Base-by-base conservation (phyloP, 2,888 invertebrate species). In the Campaea margaritaria region DNA sequence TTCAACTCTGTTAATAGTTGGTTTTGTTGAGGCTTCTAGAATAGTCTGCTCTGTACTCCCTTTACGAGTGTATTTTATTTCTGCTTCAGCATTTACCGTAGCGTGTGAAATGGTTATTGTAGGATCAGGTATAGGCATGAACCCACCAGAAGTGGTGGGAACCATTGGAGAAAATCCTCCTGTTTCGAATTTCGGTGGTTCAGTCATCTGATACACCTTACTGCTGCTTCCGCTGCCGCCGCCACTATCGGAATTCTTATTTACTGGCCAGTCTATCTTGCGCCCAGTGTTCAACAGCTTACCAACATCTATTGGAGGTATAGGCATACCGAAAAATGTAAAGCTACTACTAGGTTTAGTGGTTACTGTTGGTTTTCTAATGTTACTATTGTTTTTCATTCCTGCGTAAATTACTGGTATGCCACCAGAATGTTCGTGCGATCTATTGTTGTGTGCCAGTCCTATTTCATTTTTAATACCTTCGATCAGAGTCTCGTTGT, bases 321-420 rank as follows among this genome's bases (percentile, higher is more conserved):
- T 79, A 0, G 97, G 97, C 78, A 97, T 95, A 0, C 97, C 97
- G 75, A 97, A 97, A 78, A 97, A 96, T 12, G 97, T 96, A 69
- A 97, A 96, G 0, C 95, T 94, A 63, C 94, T 94, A 1, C 73
- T 80, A 0, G 95, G 91, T 34, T 90, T 91, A 36, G 85, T 81
- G 52, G 83, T 76, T 54, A 89, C 81, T 14, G 82, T 54, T 45
- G 68, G 53, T 12, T 75, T 87, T 65, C 89, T 89, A 50, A 89
- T 85, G 14, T 76, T 74, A 8, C 80, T 81, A 21, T 70, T 73
- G 60, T 87, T 90, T 66, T 86, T 87, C 67, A 83, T 86, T 50
- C 79, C 79, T 11, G 83, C 82, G 61, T 86, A 86, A 57, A 86
- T 67, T 16, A 94, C 95, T 0, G 95, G 94, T 0, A 94, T 92